phyloP scores from a whole-genome alignment of 2,888 invertebrate genomes.

The Spodoptera littoralis region DNA sequence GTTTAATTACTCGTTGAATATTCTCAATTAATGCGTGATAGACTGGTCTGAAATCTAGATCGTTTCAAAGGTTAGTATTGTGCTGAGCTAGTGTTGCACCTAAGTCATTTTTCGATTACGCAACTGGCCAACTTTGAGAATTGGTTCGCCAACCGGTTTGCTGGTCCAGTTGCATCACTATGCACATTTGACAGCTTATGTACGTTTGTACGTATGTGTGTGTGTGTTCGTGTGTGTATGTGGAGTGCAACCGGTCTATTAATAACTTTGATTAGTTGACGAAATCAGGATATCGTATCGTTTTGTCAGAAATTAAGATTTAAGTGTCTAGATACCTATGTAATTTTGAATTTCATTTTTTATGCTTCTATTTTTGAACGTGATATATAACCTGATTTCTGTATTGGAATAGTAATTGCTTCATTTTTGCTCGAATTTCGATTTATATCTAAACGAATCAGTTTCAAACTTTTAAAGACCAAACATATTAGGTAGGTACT shows the following conservation, averaged over 20 bases:
- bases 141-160: conserved; percentile 64
- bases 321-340: conserved; percentile 2
- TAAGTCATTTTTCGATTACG: conserved; percentile 61
- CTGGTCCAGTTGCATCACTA: conserved; percentile 70
- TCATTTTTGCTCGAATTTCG: too few relatives aligned
- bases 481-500: too few relatives aligned
- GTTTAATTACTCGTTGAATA: conserved; percentile 32
- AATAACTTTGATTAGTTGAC: conserved; percentile 52
- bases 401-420: too few relatives aligned
- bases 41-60: conserved; percentile 56
- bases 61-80: conserved; percentile 53
- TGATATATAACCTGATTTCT: too few relatives aligned
- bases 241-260: conserved; percentile 51
- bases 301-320: conserved; percentile 20
- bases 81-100: conserved; percentile 50
- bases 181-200: conserved; percentile 60
- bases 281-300: conserved; percentile 40
- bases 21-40: conserved; percentile 43
- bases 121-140: conserved; percentile 63
- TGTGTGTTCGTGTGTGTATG: conserved; percentile 34
- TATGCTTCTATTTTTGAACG: too few relatives aligned
- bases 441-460: too few relatives aligned
- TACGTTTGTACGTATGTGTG: conserved; percentile 37
- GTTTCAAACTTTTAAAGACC: too few relatives aligned
- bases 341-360: too few relatives aligned